phyloP scores from a whole-genome alignment of 2,888 invertebrate species.

The Dastarcus helophoroides region DNA sequence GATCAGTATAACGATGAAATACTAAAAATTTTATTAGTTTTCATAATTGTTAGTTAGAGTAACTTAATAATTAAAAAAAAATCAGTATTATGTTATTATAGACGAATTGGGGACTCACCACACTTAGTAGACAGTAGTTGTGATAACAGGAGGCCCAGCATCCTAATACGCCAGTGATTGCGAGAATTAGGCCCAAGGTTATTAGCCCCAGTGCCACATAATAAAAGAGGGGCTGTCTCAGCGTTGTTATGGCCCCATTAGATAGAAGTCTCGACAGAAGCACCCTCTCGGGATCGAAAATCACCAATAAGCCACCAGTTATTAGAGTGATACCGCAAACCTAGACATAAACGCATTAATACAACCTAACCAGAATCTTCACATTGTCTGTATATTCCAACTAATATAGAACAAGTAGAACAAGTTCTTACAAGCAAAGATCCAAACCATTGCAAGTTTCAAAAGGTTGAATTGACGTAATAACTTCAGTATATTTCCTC shows the following conservation, averaged over 20 bases:
- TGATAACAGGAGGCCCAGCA: slow-evolving; percentile 73
- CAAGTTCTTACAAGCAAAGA: background rate
- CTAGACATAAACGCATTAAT: slow-evolving; percentile 38
- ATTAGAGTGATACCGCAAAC: slow-evolving; percentile 61
- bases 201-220: slow-evolving; percentile 61
- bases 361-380: background rate
- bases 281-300: slow-evolving; percentile 59
- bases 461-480: background rate
- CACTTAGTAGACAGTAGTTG: slow-evolving; percentile 58
- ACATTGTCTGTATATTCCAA: too few relatives aligned
- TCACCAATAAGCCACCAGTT: slow-evolving; percentile 58
- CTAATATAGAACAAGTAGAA: too few relatives aligned
- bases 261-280: slow-evolving; percentile 61
- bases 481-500: background rate
- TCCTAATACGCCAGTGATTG: slow-evolving; percentile 59
- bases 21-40: slow-evolving; percentile 38
- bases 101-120: slow-evolving; percentile 44
- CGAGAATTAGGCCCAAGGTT: slow-evolving; percentile 56
- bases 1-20: slow-evolving; percentile 56
- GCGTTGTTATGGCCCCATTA: slow-evolving; percentile 45
- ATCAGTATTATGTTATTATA: slow-evolving; percentile 4
- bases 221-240: slow-evolving; percentile 64
- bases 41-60: background rate
- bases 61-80: background rate
- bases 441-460: background rate